phyloP scores from a whole-genome alignment of 2,113 vertebrate species.

The Carassius auratus region DNA sequence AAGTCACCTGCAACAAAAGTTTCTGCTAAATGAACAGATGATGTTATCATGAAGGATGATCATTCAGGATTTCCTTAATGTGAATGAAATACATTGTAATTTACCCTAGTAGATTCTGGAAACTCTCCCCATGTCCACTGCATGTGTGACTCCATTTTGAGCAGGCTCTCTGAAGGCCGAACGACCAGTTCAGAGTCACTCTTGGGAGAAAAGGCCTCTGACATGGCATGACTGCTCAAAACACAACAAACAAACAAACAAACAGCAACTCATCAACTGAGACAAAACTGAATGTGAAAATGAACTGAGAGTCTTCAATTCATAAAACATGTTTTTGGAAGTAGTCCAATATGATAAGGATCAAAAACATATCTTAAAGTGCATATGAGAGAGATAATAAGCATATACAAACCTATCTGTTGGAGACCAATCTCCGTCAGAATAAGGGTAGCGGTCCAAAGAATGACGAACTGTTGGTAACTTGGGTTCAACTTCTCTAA shows the following conservation, averaged over 20 bases:
- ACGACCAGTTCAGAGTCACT: slow-evolving; percentile 95
- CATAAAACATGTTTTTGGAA: not conserved
- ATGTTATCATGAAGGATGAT: not conserved
- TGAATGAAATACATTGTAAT: not conserved
- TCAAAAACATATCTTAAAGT: not conserved
- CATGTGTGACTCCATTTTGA: slow-evolving; percentile 92
- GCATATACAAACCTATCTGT: slow-evolving; percentile 78
- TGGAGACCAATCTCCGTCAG: slow-evolving; percentile 91
- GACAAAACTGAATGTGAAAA: slow-evolving; percentile 19
- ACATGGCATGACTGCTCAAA: slow-evolving; percentile 75
- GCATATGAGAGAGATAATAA: not conserved
- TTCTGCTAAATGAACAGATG: not conserved
- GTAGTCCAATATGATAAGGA: not conserved
- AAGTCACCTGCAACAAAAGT: not conserved
- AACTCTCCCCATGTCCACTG: slow-evolving; percentile 98
- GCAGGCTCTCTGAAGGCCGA: slow-evolving; percentile 85
- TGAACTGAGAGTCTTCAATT: not conserved
- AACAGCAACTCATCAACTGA: not conserved
- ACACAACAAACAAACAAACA: slow-evolving; percentile 26
- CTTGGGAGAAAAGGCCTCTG: slow-evolving; percentile 86
- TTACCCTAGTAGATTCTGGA: slow-evolving; percentile 94
- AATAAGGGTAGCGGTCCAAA: slow-evolving; percentile 86
- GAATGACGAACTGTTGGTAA: slow-evolving; percentile 81
- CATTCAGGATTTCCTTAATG: not conserved
- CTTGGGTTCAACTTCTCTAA: slow-evolving; percentile 85